Evolutionary conservation across 2,797 vertebrate genomes (phyloP).

Genomic region (Micromesistius poutassou): DNA sequence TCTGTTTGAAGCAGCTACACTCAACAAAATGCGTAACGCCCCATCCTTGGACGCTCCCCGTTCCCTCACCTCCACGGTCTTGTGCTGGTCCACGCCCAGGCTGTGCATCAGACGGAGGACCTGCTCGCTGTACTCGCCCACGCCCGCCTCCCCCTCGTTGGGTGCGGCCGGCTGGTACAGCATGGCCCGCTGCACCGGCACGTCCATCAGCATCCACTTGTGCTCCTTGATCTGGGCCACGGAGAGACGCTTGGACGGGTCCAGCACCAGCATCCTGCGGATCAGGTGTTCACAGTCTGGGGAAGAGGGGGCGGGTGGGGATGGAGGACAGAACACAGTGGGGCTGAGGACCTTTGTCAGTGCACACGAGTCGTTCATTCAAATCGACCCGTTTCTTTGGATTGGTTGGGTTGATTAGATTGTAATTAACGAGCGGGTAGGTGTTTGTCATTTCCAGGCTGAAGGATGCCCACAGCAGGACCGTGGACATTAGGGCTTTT

Average conservation of each 20-base stretch:
- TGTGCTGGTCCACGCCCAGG: slow-evolving; percentile 97
- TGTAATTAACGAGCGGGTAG: too few relatives aligned
- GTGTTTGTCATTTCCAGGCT: too few relatives aligned
- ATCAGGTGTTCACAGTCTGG: slow-evolving; percentile 97
- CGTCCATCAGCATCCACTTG: slow-evolving; percentile 94
- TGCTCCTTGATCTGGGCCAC: slow-evolving; percentile 97
- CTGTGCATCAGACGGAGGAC: slow-evolving; percentile 96
- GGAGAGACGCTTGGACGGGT: slow-evolving; percentile 90
- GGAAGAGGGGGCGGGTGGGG: neutral
- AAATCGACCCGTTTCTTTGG: neutral
- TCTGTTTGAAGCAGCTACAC: neutral
- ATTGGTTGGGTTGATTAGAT: too few relatives aligned
- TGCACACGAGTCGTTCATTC: neutral
- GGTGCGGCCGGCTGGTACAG: slow-evolving; percentile 80
- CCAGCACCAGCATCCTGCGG: slow-evolving; percentile 94
- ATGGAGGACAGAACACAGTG: neutral
- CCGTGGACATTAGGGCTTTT: neutral
- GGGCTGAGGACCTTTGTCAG: neutral
- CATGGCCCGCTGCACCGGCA: slow-evolving; percentile 84
- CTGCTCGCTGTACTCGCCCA: slow-evolving; percentile 94
- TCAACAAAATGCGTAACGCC: neutral
- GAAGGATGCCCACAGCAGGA: too few relatives aligned
- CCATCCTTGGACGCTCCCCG: neutral
- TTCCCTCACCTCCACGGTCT: slow-evolving; percentile 88
- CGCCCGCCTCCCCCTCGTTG: slow-evolving; percentile 73